Conservation (phyloP, 2,888 invertebrate genomes). For the Synanthedon vespiformis region DNA sequence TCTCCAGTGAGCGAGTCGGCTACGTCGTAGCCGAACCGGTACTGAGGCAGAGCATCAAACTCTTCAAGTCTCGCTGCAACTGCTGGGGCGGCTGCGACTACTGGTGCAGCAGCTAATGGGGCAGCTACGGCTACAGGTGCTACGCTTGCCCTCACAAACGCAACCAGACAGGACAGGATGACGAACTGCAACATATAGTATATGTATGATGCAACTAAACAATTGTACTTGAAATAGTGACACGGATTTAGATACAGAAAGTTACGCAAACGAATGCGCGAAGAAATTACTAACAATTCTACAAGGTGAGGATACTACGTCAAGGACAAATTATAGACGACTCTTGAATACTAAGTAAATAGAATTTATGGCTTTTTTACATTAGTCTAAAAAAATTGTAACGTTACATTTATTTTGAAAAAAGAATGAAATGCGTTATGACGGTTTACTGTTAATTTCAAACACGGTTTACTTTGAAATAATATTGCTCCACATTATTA, state of each 20-base stretch:
- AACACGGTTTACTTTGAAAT: too few species aligned
- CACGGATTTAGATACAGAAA: constrained; percentile 49
- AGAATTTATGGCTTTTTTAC: constrained; percentile 12
- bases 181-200: constrained; percentile 27
- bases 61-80: constrained; percentile 39
- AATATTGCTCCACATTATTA: too few species aligned
- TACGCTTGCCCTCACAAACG: constrained; percentile 32
- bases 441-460: too few species aligned
- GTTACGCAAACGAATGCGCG: constrained; percentile 48
- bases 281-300: constrained; percentile 59
- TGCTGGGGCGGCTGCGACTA: constrained; percentile 22
- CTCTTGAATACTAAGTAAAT: constrained; percentile 35
- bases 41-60: constrained; percentile 70
- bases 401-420: too few species aligned
- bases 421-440: too few species aligned
- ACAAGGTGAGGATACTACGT: constrained; percentile 43
- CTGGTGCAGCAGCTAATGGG: constrained; percentile 14
- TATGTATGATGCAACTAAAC: constrained; percentile 1
- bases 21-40: constrained; percentile 54
- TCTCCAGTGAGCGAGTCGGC: constrained; percentile 51
- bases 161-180: constrained; percentile 42
- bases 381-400: too few species aligned
- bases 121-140: constrained; percentile 16
- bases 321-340: constrained; percentile 42
- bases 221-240: constrained; percentile 62